phyloP scores from a whole-genome alignment of 30 jellyfish, hydroid and myxozoan genomes.

The Mastigias papua region DNA sequence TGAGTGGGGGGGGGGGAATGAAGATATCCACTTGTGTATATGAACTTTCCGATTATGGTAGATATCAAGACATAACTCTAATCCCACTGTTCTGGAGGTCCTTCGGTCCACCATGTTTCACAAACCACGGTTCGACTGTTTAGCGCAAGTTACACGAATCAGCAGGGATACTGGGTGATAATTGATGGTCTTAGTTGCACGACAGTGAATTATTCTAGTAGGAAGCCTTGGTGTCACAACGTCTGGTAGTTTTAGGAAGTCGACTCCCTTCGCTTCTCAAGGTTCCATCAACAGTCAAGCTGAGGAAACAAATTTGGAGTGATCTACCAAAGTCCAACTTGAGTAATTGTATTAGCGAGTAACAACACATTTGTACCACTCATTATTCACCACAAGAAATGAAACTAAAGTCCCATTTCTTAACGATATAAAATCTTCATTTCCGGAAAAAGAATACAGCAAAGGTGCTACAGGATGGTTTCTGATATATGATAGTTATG shows the following conservation, averaged over 20 bases:
- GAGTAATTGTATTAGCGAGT: not conserved
- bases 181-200: slow-evolving; percentile 1
- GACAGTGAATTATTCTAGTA: not conserved
- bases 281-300: slow-evolving; percentile 34
- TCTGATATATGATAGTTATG: not conserved
- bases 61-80: no score
- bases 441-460: not conserved
- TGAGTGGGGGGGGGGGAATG: no score
- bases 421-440: not conserved
- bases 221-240: not conserved
- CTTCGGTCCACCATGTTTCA: not conserved
- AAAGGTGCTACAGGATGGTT: not conserved
- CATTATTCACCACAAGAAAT: not conserved
- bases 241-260: slow-evolving; percentile 44
- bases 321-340: not conserved
- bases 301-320: slow-evolving; percentile 17
- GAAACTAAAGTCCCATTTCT: not conserved
- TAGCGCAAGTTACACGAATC: not conserved
- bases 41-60: no score
- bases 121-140: not conserved
- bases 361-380: not conserved
- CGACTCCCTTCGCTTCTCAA: slow-evolving; percentile 45
- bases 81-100: no score
- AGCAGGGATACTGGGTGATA: slow-evolving; percentile 3
- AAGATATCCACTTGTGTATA: no score